These are phyloP conservation scores for Ophion obscuratus DNA, from an alignment of 2,888 invertebrate species.

Conservation along the genomic window DNA sequence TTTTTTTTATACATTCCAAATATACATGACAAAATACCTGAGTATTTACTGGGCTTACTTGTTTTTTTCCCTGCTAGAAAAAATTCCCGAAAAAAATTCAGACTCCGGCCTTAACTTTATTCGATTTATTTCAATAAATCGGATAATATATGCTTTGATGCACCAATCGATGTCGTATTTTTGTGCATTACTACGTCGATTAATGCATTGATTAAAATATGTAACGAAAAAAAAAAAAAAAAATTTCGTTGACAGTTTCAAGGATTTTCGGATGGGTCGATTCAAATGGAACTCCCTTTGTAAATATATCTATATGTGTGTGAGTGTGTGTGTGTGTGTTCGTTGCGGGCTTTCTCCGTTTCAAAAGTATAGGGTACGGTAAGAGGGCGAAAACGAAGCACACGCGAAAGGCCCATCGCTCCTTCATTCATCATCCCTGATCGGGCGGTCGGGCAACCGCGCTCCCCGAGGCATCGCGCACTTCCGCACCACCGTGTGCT, in stretches of 20 bases:
- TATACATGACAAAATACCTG: no score
- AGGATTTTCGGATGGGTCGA: background rate
- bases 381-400: constrained; percentile 67
- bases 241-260: background rate
- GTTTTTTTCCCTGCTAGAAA: no score
- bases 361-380: constrained; percentile 31
- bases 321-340: background rate
- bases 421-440: constrained; percentile 82
- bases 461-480: constrained; percentile 66
- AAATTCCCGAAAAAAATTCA: no score
- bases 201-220: no score
- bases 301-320: background rate
- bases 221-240: background rate
- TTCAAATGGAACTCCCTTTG: background rate
- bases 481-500: constrained; percentile 56
- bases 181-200: no score
- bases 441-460: constrained; percentile 74
- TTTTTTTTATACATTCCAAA: no score
- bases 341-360: constrained; percentile 42
- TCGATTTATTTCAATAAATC: no score
- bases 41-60: no score
- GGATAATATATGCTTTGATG: no score
- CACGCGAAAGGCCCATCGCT: constrained; percentile 82
- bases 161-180: no score
- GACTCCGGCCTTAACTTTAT: no score